Percentiles rank a stretch among this genome's conserved stretches.
These are phyloP conservation scores for Strigamia maritima DNA, from an alignment of 2,888 invertebrate genomes.

Conservation along the genomic window DNA sequence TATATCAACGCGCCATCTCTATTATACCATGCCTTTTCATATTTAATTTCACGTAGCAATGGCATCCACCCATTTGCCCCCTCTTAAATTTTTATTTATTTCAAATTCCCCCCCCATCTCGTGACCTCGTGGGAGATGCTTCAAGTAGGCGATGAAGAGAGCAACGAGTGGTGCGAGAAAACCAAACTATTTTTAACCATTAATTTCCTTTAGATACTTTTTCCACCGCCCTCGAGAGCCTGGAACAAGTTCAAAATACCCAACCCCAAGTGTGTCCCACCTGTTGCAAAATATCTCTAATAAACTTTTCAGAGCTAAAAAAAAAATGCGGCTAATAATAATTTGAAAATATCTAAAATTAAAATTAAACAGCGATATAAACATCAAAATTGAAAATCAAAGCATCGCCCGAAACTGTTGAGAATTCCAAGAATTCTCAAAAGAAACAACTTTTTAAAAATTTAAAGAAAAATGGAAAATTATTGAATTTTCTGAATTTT, in stretches of 20 bases:
- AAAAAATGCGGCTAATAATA: not conserved
- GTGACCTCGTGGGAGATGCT: not conserved
- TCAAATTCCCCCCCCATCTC: slow-evolving; percentile 8
- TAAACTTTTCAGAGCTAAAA: not conserved
- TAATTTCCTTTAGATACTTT: slow-evolving; percentile 11
- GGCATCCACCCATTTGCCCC: not conserved
- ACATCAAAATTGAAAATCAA: no score
- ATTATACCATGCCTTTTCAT: not conserved
- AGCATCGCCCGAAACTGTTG: no score
- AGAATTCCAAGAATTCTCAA: no score
- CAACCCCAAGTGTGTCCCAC: not conserved
- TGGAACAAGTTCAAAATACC: slow-evolving; percentile 7
- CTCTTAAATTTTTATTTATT: not conserved
- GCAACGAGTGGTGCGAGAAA: slow-evolving; percentile 1
- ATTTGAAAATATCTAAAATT: no score
- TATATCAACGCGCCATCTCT: not conserved
- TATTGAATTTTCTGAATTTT: no score
- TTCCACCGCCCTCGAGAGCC: not conserved
- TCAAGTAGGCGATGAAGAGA: not conserved
- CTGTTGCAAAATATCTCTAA: not conserved
- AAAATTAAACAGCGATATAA: no score
- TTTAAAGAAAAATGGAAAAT: no score
- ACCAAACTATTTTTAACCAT: slow-evolving; percentile 15
- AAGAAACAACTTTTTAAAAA: no score
- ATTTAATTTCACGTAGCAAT: slow-evolving; percentile 16